phyloP scores from a whole-genome alignment of 2,113 vertebrate species.

The Cyprinodon variegatus region DNA sequence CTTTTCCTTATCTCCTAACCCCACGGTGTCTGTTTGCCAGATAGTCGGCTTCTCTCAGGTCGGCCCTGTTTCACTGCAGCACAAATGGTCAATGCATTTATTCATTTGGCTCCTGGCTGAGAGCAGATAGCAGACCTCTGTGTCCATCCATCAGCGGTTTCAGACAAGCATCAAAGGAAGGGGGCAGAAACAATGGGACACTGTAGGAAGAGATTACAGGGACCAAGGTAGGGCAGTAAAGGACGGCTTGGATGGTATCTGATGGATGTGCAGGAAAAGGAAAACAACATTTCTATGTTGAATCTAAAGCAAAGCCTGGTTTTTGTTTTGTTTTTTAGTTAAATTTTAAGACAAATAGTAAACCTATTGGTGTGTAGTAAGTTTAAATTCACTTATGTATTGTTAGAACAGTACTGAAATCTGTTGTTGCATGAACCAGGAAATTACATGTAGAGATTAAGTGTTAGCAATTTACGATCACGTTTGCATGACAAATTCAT shows the following conservation, averaged over 20 bases:
- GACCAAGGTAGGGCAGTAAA: slow-evolving; percentile 18
- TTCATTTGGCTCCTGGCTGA: slow-evolving; percentile 58
- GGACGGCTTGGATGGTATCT: slow-evolving; percentile 12
- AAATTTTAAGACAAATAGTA: neutral
- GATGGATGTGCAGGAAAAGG: neutral
- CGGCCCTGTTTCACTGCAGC: slow-evolving; percentile 47
- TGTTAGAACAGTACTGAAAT: neutral
- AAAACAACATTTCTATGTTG: neutral
- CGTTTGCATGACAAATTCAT: slow-evolving; percentile 20
- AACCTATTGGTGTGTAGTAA: neutral
- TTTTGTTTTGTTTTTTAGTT: neutral
- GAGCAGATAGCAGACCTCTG: slow-evolving; percentile 61
- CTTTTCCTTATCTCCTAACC: slow-evolving; percentile 55
- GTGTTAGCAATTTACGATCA: slow-evolving; percentile 1
- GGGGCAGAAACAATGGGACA: slow-evolving; percentile 42
- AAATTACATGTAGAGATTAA: neutral
- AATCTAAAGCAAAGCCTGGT: neutral
- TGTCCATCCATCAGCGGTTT: slow-evolving; percentile 51
- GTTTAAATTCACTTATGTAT: too few relatives aligned
- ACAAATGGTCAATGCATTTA: slow-evolving; percentile 49
- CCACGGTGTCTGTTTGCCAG: slow-evolving; percentile 38
- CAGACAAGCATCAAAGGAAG: slow-evolving; percentile 43
- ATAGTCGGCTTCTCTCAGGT: slow-evolving; percentile 48
- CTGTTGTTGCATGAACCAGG: neutral
- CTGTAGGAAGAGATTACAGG: slow-evolving; percentile 22